Evolutionary conservation across 1,140 invertebrate genomes (phyloP).

Genomic region (Plectus sambesii): DNA sequence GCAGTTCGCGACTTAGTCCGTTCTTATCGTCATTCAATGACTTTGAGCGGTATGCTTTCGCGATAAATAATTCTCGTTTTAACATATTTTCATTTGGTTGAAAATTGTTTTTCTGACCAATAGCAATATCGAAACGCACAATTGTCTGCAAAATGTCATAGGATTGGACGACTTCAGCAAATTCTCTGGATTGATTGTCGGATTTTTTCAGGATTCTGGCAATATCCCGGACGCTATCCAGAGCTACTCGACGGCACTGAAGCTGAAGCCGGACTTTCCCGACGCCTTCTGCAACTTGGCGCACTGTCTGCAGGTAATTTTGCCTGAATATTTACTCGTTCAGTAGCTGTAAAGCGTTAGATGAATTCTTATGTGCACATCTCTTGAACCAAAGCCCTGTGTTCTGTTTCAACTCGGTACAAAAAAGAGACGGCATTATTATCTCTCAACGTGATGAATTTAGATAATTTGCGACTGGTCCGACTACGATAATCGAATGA

Average conservation of each 20-base stretch:
- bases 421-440: neutral
- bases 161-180: no score
- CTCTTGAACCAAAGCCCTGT: slow-evolving; percentile 1
- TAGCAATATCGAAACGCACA: no score
- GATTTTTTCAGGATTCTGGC: slow-evolving; percentile 65
- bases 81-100: no score
- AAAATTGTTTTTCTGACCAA: no score
- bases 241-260: slow-evolving; percentile 84
- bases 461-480: slow-evolving; percentile 94
- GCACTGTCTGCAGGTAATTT: slow-evolving; percentile 72
- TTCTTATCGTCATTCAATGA: no score
- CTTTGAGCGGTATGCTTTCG: no score
- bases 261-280: slow-evolving; percentile 94
- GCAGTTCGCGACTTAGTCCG: no score
- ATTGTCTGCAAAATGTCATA: no score
- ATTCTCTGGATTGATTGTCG: slow-evolving; percentile 11
- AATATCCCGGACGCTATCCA: slow-evolving; percentile 95
- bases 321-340: slow-evolving; percentile 7
- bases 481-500: slow-evolving; percentile 89
- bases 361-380: neutral
- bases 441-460: slow-evolving; percentile 1
- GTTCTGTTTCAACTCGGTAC: slow-evolving; percentile 1
- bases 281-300: slow-evolving; percentile 98
- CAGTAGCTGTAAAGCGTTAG: slow-evolving; percentile 3
- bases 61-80: no score